Evolutionary conservation across 1,140 invertebrate genomes (phyloP).

Genomic region (Drepana arcuata): DNA sequence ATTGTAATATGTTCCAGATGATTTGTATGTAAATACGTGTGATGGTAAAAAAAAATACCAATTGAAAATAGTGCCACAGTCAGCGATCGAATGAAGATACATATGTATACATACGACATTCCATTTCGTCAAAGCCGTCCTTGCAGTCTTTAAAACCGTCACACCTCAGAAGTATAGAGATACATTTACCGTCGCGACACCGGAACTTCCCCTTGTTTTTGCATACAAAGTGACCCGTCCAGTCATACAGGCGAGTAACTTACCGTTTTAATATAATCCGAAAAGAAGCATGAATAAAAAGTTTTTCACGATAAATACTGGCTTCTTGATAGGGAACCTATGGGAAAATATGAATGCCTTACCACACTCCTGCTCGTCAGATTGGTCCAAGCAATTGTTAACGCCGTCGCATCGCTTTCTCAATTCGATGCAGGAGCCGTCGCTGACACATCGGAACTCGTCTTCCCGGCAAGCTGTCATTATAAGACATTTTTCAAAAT

Average conservation of each 20-base stretch:
- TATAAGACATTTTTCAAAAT: constrained; percentile 2
- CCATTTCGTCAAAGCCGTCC: constrained; percentile 72
- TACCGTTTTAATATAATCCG: constrained; percentile 32
- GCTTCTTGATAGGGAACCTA: background rate
- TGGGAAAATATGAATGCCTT: background rate
- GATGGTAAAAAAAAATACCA: no score
- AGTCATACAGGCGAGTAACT: constrained; percentile 35
- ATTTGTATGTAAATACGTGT: no score
- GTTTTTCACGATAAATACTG: background rate
- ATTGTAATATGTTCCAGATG: background rate
- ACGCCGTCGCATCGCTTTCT: constrained; percentile 81
- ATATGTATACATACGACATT: constrained; percentile 74
- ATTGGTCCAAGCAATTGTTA: constrained; percentile 80
- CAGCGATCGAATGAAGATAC: no score
- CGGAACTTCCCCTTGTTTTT: constrained; percentile 53
- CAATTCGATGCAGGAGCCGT: constrained; percentile 76
- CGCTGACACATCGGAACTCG: constrained; percentile 45
- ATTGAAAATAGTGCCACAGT: no score
- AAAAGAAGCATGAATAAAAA: constrained; percentile 5
- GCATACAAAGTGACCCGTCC: constrained; percentile 55
- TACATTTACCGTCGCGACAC: constrained; percentile 79
- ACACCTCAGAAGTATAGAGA: constrained; percentile 76
- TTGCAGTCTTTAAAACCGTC: constrained; percentile 72
- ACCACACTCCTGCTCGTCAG: constrained; percentile 78
- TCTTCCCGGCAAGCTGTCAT: constrained; percentile 39